Conservation (phyloP, 2,113 vertebrate species). For the Catharus bicknelli region DNA sequence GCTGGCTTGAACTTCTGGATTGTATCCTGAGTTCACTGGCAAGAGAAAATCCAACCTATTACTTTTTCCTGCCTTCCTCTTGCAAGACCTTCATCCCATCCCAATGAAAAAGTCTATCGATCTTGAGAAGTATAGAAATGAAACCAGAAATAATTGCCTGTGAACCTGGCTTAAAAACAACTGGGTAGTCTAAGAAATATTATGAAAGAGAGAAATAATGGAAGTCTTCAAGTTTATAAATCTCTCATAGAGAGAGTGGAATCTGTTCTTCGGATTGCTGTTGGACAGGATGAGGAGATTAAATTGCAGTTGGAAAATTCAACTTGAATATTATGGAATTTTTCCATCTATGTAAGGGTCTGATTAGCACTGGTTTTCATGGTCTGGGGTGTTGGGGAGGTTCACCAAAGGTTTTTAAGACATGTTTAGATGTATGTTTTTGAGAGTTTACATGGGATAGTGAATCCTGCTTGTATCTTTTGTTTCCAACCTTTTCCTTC, state of each 20-base stretch:
- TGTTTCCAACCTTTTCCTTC: neutral
- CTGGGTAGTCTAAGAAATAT: neutral
- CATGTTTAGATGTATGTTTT: neutral
- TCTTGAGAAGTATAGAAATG: neutral
- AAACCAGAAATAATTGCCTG: slow-evolving; percentile 4
- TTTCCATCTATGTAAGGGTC: neutral
- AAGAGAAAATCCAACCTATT: neutral
- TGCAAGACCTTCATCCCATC: neutral
- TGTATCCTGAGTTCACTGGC: neutral
- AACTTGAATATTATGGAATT: neutral
- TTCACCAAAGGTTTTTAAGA: neutral
- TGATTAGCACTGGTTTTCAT: neutral
- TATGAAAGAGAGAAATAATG: neutral
- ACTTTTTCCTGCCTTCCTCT: neutral
- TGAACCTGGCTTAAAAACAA: neutral
- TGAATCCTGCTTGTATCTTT: neutral
- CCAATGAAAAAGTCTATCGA: neutral
- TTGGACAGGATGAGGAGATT: neutral
- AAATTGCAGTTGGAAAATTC: neutral
- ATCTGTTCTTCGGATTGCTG: neutral
- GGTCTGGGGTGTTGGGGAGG: neutral
- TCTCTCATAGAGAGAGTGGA: neutral
- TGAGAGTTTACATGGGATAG: rapidly evolving
- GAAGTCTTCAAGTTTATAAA: neutral
- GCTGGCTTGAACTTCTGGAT: neutral